These are phyloP conservation scores for Perithous albicinctus DNA, from an alignment of 2,888 invertebrate species.

Conservation along the genomic window DNA sequence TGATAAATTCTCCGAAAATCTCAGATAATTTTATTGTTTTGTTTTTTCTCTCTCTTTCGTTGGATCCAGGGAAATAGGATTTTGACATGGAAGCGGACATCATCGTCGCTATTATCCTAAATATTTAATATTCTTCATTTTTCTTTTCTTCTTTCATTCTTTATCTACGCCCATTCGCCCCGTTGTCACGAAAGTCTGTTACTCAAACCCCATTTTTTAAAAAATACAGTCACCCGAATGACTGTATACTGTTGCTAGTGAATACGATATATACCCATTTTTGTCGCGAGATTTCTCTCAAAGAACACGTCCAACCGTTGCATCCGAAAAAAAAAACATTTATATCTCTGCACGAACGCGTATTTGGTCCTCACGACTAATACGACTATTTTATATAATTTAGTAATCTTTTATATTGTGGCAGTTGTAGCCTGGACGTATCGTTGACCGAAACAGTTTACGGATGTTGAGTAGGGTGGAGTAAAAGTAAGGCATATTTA, in stretches of 20 bases:
- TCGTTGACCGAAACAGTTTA: slow-evolving; percentile 76
- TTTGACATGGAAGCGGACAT: slow-evolving; percentile 58
- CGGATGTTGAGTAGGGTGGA: too few relatives aligned
- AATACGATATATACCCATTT: slow-evolving; percentile 26
- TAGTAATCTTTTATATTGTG: slow-evolving; percentile 67
- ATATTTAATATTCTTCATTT: slow-evolving; percentile 24
- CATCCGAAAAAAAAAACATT: slow-evolving; percentile 28
- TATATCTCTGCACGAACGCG: slow-evolving; percentile 21
- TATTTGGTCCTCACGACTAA: slow-evolving; percentile 61
- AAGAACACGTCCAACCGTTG: slow-evolving; percentile 29
- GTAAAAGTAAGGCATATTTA: too few relatives aligned
- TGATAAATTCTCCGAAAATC: slow-evolving; percentile 45
- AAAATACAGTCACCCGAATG: slow-evolving; percentile 48
- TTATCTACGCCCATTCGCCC: slow-evolving; percentile 27
- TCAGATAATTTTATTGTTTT: slow-evolving; percentile 29
- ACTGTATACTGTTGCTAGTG: slow-evolving; percentile 32
- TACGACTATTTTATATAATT: slow-evolving; percentile 48
- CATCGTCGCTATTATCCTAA: slow-evolving; percentile 49
- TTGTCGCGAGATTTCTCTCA: slow-evolving; percentile 7
- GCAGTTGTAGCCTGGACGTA: slow-evolving; percentile 80
- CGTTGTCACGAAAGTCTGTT: slow-evolving; percentile 27
- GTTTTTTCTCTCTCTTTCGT: slow-evolving; percentile 16
- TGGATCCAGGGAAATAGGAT: slow-evolving; percentile 40
- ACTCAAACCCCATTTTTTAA: slow-evolving; percentile 31
- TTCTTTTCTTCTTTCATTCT: slow-evolving; percentile 10